phyloP scores from a whole-genome alignment of 2,888 invertebrate genomes.

The Parnassius mnemosyne region DNA sequence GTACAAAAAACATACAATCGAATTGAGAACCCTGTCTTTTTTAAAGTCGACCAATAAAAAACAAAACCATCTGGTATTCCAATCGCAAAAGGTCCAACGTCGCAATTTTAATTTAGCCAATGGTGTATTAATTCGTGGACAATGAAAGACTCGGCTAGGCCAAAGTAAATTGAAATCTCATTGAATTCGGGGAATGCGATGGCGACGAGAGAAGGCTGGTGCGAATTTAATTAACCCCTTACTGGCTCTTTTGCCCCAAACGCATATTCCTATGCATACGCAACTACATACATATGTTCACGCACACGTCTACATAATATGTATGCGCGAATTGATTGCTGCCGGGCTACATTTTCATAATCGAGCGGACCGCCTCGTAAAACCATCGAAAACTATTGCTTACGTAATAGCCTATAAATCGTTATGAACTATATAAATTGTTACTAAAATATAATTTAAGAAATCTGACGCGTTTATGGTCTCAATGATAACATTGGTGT shows the following conservation, averaged over 20 bases:
- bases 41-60: neutral
- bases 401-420: constrained; percentile 4
- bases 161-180: constrained; percentile 80
- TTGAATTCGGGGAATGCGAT: constrained; percentile 76
- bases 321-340: constrained; percentile 13
- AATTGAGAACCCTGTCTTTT: too few species aligned
- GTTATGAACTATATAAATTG: neutral
- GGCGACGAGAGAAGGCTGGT: constrained; percentile 72
- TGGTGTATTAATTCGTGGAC: constrained; percentile 61
- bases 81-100: constrained; percentile 7
- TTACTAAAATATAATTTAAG: neutral
- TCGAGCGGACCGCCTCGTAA: constrained; percentile 12
- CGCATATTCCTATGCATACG: constrained; percentile 37
- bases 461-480: neutral
- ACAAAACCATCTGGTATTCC: constrained; percentile 4
- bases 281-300: constrained; percentile 8
- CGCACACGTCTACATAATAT: constrained; percentile 1
- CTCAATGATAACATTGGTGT: neutral
- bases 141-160: constrained; percentile 58
- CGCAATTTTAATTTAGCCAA: constrained; percentile 47
- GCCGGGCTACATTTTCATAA: constrained; percentile 20
- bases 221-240: constrained; percentile 80
- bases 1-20: too few species aligned
- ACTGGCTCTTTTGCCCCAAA: constrained; percentile 66
- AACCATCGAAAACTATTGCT: constrained; percentile 5